Evolutionary conservation across 2,797 vertebrate genomes (phyloP), one percentile per base, ranked within the genome.

Genomic region (Picus viridis): DNA sequence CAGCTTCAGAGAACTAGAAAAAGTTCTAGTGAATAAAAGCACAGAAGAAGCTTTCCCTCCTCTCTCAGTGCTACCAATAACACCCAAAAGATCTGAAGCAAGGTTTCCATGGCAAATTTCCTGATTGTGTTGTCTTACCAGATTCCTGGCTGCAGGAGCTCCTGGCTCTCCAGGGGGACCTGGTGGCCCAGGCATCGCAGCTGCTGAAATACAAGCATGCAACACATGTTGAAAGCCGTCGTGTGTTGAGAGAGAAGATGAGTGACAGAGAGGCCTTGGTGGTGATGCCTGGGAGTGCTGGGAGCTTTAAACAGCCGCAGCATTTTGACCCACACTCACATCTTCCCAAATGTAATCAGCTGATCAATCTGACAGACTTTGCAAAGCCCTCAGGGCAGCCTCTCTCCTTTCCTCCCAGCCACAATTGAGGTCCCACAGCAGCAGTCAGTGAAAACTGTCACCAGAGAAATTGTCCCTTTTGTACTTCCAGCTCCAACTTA

Each of bases 131-230:
- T 73, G 10, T 96, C 98, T 98, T 97, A 99, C 99, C 96, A 96
- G 92, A 91, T 97, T 99, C 93, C 97, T 98, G 95, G 95, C 98
- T 97, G 97, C 97, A 18, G 97, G 97, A 89, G 95, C 91, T 12
- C 98, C 98, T 56, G 98, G 97, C 67, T 98, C 97, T 88, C 98
- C 99, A 39, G 98, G 97, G 69, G 98, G 98, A 45, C 99, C 99
- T 14, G 99, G 98, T 1, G 99, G 98, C 8, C 99, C 99, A 41
- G 99, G 98, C 94, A 98, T 96, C 79, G 97, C 96, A 57, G 98
- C 82, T 86, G 97, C 98, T 98, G 96, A 88, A 94, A 97, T 36
- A 87, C 16, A 95, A 86, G 82, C 85, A 82, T 22, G 74, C 27
- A 84, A 26, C n/a, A 49, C 17, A 56, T 20, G 19, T 23, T 80